Evolutionary conservation across 2,113 vertebrate genomes (phyloP), one percentile per base, ranked within the genome.

Genomic region (Spermophilus dauricus): DNA sequence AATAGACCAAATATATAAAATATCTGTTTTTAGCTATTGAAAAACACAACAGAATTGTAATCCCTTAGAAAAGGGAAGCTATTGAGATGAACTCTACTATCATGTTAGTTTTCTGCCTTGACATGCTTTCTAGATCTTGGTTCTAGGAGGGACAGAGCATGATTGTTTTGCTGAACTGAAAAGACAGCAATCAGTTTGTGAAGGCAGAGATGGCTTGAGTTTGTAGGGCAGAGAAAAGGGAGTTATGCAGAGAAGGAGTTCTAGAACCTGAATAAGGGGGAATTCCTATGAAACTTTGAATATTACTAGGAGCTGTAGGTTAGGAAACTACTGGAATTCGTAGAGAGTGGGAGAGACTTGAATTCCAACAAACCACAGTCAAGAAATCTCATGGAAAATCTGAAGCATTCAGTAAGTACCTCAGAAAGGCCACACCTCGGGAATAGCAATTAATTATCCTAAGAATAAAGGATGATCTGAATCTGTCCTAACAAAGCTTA

Each of bases 331-430:
- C 3, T 86, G 37, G 34, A 58, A 81, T 61, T 76, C 30, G 32
- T 18, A 30, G 10, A 32, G 1, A 39, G 58, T 42, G 22, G 30
- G 75, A 70, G 37, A 51, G 39, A 32, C 76, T n/a, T 82, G 77
- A 91, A 1, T n/a, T 77, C 16, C 32, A 53, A 65, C 58, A 22
- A 85, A 20, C 8, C 30, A 65, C 53, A 65, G 5, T 53, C 17
- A 73, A 96, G 81, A 45, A n/a, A 96, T 56, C 22, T 81, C 95
- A 56, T 9, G 73, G 61, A 81, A 72, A 73, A 70, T n/a, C 13
- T 13, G 51, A 16, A 13, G 28, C 42, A 32, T 53, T 80, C 53
- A 51, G 56, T 45, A 94, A 20, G 65, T 53, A 9, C 4, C 30
- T 90, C 30, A 65, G 69, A 69, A 82, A 92, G 53, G 2, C 18